These are phyloP conservation scores for Carabus problematicus DNA, from an alignment of 2,888 invertebrate species.

Conservation along the genomic window DNA sequence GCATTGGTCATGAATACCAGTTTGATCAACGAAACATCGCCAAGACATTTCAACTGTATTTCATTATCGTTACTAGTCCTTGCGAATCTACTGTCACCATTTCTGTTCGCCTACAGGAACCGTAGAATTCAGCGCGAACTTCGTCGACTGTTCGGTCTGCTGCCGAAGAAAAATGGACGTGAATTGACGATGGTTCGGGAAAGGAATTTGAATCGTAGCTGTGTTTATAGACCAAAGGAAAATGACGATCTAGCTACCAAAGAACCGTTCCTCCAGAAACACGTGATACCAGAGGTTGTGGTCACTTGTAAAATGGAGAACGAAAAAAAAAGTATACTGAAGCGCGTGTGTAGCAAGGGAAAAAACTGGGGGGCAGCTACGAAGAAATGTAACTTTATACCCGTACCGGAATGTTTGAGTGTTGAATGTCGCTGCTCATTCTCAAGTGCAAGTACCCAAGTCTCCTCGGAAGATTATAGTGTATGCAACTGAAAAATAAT, in stretches of 20 bases:
- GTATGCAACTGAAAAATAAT: slow-evolving; percentile 27
- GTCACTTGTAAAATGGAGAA: slow-evolving; percentile 54
- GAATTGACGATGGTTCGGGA: slow-evolving; percentile 14
- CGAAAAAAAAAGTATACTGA: slow-evolving; percentile 56
- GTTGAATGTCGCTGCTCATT: slow-evolving; percentile 57
- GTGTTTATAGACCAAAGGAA: slow-evolving; percentile 24
- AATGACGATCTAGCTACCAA: slow-evolving; percentile 17
- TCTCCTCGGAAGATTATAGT: slow-evolving; percentile 55
- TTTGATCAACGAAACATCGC: slow-evolving; percentile 51
- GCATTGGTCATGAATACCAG: slow-evolving; percentile 54
- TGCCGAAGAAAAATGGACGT: slow-evolving; percentile 42
- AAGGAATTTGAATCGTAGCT: not conserved
- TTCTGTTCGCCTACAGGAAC: slow-evolving; percentile 79
- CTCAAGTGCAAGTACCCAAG: slow-evolving; percentile 59
- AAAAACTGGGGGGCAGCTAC: slow-evolving; percentile 53
- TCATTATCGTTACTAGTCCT: slow-evolving; percentile 67
- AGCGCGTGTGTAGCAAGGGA: slow-evolving; percentile 54
- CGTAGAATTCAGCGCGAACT: slow-evolving; percentile 69
- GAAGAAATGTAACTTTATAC: slow-evolving; percentile 57
- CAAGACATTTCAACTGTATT: slow-evolving; percentile 62
- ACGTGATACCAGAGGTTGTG: slow-evolving; percentile 53
- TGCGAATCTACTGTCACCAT: slow-evolving; percentile 73
- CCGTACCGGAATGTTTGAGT: slow-evolving; percentile 56
- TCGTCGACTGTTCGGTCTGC: slow-evolving; percentile 61
- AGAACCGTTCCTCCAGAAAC: slow-evolving; percentile 31